Evolutionary conservation across 64 coral and sea anemone species (phyloP), one percentile per base, ranked within the genome.

Genomic region (Actinia equina): DNA sequence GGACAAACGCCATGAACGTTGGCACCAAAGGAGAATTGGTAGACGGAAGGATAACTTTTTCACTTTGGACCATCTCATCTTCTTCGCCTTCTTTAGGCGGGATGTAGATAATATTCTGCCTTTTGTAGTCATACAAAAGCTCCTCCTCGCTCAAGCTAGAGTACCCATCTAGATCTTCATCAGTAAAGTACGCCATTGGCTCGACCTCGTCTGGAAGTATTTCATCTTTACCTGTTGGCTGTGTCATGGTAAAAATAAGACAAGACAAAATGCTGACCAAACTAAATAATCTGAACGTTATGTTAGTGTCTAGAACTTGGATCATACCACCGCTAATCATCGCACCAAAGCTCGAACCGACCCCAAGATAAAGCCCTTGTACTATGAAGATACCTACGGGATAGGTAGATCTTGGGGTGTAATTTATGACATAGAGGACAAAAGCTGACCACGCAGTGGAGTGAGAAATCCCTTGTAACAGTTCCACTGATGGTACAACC

Each of bases 81-180:
- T 88, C 57, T 17, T 20, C 63, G 15, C 15, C 46, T 27, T 27
- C 56, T 55, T 86, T 80, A 11, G 94, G 86, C 3, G 94, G 94
- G 1, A 91, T 44, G 80, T 93, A 93, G 52, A 97, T 78, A 17
- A 93, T 17, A 53, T 57, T 88, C 54, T 59, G 84, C 37, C 85
- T 30, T 20, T 80, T 90, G 43, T 80, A 74, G 52, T 88, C 82
- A 42, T 90, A 93, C 4, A 92, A 25, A 59, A 92, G 80, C 45
- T 97, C 94, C 12, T 97, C 94, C 30, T 97, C 94, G 58, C 94
- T 97, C 77, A 86, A 90, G 18, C 94, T 97, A 20, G 94, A 97
- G 45, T 93, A 93, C 44, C 85, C 94, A 57, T 97, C 30, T 37
- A 37, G 30, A 37, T 37, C 91, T 41, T 97, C 94, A 22, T 97